Evolutionary conservation across 2,797 vertebrate species (phyloP).

Genomic region (Muscicapa striata): DNA sequence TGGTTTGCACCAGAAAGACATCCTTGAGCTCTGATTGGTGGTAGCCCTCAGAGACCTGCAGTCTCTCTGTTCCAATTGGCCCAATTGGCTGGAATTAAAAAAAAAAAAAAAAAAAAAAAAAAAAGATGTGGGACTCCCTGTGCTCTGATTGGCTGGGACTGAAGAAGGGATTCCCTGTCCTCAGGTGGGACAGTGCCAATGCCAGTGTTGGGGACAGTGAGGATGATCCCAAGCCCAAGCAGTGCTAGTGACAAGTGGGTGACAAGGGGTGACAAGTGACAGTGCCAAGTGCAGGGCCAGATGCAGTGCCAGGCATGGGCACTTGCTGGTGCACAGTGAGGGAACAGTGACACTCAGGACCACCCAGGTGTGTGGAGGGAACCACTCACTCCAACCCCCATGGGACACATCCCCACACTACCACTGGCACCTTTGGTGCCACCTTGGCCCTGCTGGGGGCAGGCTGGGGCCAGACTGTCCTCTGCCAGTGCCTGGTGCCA

Average conservation of each 20-base stretch:
- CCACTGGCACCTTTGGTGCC: fast-evolving
- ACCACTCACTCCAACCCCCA: fast-evolving
- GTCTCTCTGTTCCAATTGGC: background rate
- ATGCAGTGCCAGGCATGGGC: background rate
- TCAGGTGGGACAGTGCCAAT: background rate
- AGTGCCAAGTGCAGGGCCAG: background rate
- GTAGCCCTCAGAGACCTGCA: background rate
- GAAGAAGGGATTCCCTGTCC: background rate
- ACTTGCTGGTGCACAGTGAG: background rate
- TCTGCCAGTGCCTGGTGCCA: background rate
- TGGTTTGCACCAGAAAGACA: background rate
- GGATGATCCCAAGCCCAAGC: background rate
- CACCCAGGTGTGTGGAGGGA: background rate
- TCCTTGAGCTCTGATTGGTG: background rate
- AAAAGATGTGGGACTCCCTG: background rate
- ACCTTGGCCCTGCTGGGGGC: background rate
- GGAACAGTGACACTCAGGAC: background rate
- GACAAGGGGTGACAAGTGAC: background rate
- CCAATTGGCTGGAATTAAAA: background rate
- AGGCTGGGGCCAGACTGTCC: background rate
- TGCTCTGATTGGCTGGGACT: background rate
- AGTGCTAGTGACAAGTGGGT: background rate
- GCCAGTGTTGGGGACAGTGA: background rate
- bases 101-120: too few species aligned
- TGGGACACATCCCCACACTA: background rate